Percentiles rank a stretch among this genome's conserved stretches.
Evolutionary conservation across 1,140 invertebrate genomes (phyloP).

Genomic region (Patella vulgata): DNA sequence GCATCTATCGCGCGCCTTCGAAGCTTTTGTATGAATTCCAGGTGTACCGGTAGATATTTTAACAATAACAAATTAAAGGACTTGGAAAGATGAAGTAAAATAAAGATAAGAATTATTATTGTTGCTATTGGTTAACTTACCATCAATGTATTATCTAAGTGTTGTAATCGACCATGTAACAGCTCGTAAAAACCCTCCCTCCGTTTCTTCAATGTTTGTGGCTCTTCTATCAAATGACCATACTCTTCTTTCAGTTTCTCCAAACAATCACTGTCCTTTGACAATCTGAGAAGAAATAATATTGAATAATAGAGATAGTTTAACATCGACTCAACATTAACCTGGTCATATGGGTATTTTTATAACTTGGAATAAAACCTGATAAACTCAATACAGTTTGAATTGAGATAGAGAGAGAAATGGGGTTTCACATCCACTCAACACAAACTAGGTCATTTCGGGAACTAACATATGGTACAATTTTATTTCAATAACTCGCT

Average conservation of each 20-base stretch:
- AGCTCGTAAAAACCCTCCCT: neutral
- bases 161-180: neutral
- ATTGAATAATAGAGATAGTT: neutral
- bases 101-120: too few species aligned
- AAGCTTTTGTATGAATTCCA: too few species aligned
- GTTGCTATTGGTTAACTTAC: too few species aligned
- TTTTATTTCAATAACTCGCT: too few species aligned
- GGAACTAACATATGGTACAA: too few species aligned
- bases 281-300: neutral
- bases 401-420: too few species aligned
- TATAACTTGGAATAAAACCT: neutral
- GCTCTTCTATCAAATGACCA: neutral
- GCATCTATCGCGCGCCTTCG: too few species aligned
- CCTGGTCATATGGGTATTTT: neutral
- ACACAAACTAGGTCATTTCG: too few species aligned
- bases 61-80: too few species aligned
- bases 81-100: too few species aligned
- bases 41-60: too few species aligned
- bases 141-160: neutral
- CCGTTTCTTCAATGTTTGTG: neutral
- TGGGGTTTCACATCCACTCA: too few species aligned
- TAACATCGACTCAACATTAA: neutral
- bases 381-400: neutral
- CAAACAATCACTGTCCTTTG: constrained; percentile 1
- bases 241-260: neutral